Conservation (phyloP, 1,140 invertebrate species). For the Chrysomallon squamiferum region DNA sequence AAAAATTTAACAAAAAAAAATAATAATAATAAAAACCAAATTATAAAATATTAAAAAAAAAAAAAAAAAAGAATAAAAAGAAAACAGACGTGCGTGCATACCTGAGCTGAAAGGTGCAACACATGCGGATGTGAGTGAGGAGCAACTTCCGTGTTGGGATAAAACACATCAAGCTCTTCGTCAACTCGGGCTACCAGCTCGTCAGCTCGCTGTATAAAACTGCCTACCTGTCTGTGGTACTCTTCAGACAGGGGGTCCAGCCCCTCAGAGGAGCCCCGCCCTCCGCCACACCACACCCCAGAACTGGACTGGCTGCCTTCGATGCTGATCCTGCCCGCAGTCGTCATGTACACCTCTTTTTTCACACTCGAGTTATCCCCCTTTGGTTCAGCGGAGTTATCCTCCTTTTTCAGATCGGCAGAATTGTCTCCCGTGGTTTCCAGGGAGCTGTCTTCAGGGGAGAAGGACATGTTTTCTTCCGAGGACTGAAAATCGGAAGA, state of each 20-base stretch:
- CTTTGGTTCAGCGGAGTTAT: background rate
- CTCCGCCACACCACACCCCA: too few species aligned
- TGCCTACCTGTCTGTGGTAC: conserved; percentile 17
- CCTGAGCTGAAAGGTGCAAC: too few species aligned
- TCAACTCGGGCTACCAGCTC: background rate
- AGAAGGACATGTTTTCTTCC: background rate
- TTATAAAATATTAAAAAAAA: too few species aligned
- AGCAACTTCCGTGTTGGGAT: too few species aligned
- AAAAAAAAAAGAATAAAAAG: too few species aligned
- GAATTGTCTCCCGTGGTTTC: background rate
- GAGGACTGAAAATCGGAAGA: background rate
- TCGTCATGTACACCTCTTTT: conserved; percentile 44
- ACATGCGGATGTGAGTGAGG: too few species aligned
- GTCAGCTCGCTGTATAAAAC: conserved; percentile 13
- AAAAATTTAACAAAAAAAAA: too few species aligned
- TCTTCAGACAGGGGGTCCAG: background rate
- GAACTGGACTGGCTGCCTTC: background rate
- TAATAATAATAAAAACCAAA: too few species aligned
- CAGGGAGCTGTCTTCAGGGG: background rate
- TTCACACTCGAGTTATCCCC: background rate
- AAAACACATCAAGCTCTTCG: too few species aligned
- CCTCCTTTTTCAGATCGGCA: background rate
- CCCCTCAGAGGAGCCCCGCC: background rate
- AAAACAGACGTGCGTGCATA: too few species aligned
- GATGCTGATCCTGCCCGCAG: conserved; percentile 45